Evolutionary conservation across 2,797 vertebrate genomes (phyloP), one percentile per base, ranked within the genome.

Genomic region (Taenioides sp.): DNA sequence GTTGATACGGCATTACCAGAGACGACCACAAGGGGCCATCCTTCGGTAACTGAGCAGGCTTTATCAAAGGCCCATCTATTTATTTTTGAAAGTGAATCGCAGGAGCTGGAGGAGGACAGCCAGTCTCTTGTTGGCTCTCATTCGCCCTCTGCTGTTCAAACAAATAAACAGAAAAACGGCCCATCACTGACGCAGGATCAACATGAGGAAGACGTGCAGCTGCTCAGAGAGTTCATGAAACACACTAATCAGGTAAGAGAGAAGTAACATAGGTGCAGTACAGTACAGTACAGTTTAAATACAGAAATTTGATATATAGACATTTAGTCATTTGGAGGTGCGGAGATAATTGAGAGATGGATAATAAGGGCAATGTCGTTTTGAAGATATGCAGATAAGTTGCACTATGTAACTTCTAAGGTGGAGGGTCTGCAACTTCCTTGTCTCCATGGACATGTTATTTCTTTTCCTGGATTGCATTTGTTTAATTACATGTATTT

Each of bases 181-280:
- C 28, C 55, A 20, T 78, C 78, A 25, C 75, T 86, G 34, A 84
- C 89, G 55, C 90, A 89, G 77, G 31, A 27, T 16, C 76, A 92
- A 78, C n/a, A 92, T 59, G 89, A 91, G 5, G 87, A 92, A 22
- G 88, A 89, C 68, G 85, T 82, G 55, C 77, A 80, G 62, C 79
- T 28, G 6, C 85, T 99, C 74, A 90, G 75, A 55, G 80, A 80
- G 5, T 86, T 98, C 67, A 96, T 97, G 94, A 84, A 83, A 20
- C 87, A 94, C 74, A 94, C 95, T 1, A 77, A 90, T 17, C 81
- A 94, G 83, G 91, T 89, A n/a, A 77, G 62, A 2, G 17, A 12
- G 47, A 43, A 20, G 71, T 43, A 20, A 43, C 7, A 37, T 37
- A 31, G 57, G 55, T 11, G 11, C 11, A 23, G 50, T n/a, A n/a